A percentile compares a stretch with the other conserved stretches of the same genome.
phyloP scores from a whole-genome alignment of 2,113 vertebrate genomes.

The Polypterus bichir region DNA sequence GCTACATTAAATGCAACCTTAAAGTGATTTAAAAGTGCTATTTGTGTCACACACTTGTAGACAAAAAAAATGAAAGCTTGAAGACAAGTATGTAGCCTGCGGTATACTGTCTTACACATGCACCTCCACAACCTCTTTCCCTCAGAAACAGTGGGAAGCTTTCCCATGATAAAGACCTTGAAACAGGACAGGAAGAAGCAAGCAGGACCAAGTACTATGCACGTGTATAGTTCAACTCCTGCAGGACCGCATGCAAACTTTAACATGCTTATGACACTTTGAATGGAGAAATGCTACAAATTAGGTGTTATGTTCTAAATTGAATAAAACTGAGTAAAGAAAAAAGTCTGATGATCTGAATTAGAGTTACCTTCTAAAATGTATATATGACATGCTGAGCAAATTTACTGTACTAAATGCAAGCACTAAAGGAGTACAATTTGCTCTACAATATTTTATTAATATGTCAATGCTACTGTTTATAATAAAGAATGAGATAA shows the following conservation, averaged over 20 bases:
- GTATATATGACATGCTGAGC: not conserved
- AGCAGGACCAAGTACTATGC: constrained; percentile 6
- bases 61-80: too few relatives aligned
- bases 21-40: too few relatives aligned
- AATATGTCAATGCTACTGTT: too few relatives aligned
- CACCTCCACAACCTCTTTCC: too few relatives aligned
- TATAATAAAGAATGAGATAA: too few relatives aligned
- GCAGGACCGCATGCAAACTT: constrained; percentile 7
- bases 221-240: constrained; percentile 15
- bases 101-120: too few relatives aligned
- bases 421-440: not conserved
- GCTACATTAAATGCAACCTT: too few relatives aligned
- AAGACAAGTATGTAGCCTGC: too few relatives aligned
- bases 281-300: not conserved
- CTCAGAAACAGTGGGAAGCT: too few relatives aligned
- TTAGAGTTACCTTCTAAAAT: not conserved
- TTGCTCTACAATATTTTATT: too few relatives aligned
- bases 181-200: not conserved
- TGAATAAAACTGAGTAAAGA: not conserved
- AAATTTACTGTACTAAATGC: not conserved
- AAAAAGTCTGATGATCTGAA: not conserved
- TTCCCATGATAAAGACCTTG: not conserved
- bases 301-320: not conserved
- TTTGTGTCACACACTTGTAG: too few relatives aligned
- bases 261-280: not conserved